These are phyloP conservation scores for Trichogramma pretiosum DNA, from an alignment of 1,140 invertebrate genomes.

Conservation along the genomic window DNA sequence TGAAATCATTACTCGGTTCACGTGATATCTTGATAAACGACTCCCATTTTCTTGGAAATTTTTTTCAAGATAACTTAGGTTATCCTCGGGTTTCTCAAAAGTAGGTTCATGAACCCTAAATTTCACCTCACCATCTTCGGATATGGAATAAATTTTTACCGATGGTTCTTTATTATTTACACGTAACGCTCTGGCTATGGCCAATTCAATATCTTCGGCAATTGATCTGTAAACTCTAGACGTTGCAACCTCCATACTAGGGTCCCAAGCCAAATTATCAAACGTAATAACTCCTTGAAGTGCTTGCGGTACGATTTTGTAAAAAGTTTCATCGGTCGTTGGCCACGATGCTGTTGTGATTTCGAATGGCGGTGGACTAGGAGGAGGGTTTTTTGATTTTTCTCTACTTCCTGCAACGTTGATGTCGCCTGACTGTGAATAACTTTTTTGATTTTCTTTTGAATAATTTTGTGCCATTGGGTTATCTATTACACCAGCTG, in stretches of 20 bases:
- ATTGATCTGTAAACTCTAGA: constrained; percentile 55
- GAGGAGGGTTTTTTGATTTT: constrained; percentile 35
- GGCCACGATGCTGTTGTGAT: constrained; percentile 41
- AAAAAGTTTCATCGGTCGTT: constrained; percentile 44
- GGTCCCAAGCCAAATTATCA: constrained; percentile 54
- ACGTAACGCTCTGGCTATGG: constrained; percentile 44
- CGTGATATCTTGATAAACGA: constrained; percentile 32
- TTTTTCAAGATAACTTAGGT: constrained; percentile 32
- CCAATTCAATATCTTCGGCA: constrained; percentile 47
- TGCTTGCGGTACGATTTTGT: constrained; percentile 54
- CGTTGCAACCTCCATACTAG: constrained; percentile 50
- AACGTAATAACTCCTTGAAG: constrained; percentile 59
- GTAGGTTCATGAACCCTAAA: constrained; percentile 38
- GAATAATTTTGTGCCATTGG: too few species aligned
- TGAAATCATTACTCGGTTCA: constrained; percentile 28
- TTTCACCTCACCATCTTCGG: constrained; percentile 32
- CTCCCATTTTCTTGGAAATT: constrained; percentile 29
- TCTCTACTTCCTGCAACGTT: constrained; percentile 36
- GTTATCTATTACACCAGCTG: constrained; percentile 49
- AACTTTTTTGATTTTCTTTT: too few species aligned
- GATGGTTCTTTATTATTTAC: constrained; percentile 35
- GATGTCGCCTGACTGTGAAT: constrained; percentile 28
- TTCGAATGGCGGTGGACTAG: constrained; percentile 42
- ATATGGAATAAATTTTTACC: constrained; percentile 58
- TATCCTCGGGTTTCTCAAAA: constrained; percentile 25